Evolutionary conservation across 2,113 vertebrate genomes (phyloP), one percentile per base, ranked within the genome.

Genomic region (Hirundichthys speculiger): DNA sequence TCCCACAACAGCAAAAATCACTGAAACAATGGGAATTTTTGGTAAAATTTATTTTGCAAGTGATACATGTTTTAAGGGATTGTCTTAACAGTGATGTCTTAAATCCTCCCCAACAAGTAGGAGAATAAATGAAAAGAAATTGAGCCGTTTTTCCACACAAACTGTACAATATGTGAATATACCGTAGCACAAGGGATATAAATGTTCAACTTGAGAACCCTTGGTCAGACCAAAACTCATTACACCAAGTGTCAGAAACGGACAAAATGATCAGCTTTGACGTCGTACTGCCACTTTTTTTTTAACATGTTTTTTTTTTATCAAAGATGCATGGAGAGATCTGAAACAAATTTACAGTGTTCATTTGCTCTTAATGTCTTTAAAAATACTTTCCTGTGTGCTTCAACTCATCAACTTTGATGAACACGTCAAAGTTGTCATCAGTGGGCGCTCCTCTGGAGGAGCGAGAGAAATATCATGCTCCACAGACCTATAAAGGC

Each of bases 401-500:
- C 85, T 86, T 78, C 43, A 3, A 15, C 48, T 43, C 20, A 61
- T n/a, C 3, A 4, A 12, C 45, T 41, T 41, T 58, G 13, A 76
- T 58, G 13, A 76, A 75, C 34, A 63, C 61, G 16, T 76, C 38
- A 46, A 62, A 45, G 38, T 64, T 68, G 64, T 84, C 71, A 55
- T 60, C 69, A 58, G 55, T 51, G 42, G 56, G 30, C 42, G 73
- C 77, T 76, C 74, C 66, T 84, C 74, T 41, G 66, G 73, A 75
- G 80, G 75, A 83, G 65, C 68, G 77, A 75, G 66, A 79, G 75
- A 76, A 63, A 82, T 51, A 79, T 79, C 78, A 88, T 91, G 86
- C 88, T 86, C 82, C 79, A 75, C 88, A 88, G 79, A 89, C 80
- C 69, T 82, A 85, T 73, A 75, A 86, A 86, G 72, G 69, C 71